Evolutionary conservation across 2,797 vertebrate species (phyloP).

Genomic region (Halcyon badia): DNA sequence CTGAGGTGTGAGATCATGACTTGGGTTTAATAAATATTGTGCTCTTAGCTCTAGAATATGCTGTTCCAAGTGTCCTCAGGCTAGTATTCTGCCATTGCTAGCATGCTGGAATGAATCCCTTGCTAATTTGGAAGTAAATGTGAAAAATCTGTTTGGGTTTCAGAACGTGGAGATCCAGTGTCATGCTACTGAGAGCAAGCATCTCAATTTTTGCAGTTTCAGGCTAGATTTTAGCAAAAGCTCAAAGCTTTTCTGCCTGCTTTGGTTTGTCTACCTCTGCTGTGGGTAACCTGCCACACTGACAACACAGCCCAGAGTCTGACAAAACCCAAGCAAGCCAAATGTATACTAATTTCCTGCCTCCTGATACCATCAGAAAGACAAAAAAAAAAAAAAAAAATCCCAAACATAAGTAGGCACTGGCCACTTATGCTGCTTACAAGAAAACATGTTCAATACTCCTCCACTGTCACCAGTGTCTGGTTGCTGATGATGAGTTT

Average conservation of each 20-base stretch:
- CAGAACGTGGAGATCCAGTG: background rate
- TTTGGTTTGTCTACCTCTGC: background rate
- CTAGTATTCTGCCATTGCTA: background rate
- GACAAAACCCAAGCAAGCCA: background rate
- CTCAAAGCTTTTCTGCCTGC: background rate
- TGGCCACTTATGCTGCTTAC: background rate
- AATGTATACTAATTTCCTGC: background rate
- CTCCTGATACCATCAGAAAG: background rate
- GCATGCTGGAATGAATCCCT: background rate
- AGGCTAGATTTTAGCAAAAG: background rate
- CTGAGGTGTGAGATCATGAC: background rate
- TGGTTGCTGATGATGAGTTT: background rate
- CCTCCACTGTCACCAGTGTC: background rate
- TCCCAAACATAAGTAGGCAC: background rate
- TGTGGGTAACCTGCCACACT: background rate
- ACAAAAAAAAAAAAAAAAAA: background rate
- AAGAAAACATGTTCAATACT: background rate
- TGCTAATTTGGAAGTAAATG: slow-evolving; percentile 23
- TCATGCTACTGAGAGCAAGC: background rate
- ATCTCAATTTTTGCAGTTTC: background rate
- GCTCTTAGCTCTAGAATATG: background rate
- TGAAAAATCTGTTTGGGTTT: background rate
- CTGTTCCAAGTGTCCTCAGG: background rate
- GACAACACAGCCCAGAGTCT: background rate
- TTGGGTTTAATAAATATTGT: background rate